phyloP scores from a whole-genome alignment of 2,797 vertebrate species.

The Lacerta bilineata region DNA sequence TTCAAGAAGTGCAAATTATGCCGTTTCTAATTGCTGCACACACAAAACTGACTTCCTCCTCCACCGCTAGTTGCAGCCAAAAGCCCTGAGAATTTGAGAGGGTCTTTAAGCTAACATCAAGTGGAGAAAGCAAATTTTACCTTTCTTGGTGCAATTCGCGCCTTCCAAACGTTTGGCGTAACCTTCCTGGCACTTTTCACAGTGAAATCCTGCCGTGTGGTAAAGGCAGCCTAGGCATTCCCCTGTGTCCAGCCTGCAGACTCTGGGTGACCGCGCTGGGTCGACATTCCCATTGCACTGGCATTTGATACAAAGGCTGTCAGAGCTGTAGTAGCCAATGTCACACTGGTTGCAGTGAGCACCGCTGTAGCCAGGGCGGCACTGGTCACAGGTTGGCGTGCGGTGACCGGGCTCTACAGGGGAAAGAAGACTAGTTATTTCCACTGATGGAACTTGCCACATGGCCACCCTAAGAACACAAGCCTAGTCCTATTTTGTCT shows the following conservation, averaged over 20 bases:
- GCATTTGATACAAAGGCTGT: constrained; percentile 85
- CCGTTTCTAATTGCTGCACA: no score
- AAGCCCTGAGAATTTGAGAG: no score
- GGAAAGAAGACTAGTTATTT: constrained; percentile 16
- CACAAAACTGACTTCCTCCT: no score
- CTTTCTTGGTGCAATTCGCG: constrained; percentile 87
- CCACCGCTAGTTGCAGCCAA: no score
- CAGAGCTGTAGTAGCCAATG: constrained; percentile 85
- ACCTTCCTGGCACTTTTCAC: constrained; percentile 86
- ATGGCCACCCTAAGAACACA: no score
- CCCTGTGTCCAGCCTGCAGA: constrained; percentile 88
- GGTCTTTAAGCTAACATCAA: no score
- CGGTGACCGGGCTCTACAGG: constrained; percentile 79
- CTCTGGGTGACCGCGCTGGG: constrained; percentile 73
- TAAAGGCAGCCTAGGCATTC: constrained; percentile 87
- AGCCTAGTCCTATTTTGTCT: no score
- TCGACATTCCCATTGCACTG: constrained; percentile 90
- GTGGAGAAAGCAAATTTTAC: constrained; percentile 71
- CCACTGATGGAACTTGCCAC: no score
- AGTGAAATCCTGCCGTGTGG: constrained; percentile 85
- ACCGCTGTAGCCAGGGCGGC: constrained; percentile 83
- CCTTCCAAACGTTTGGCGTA: constrained; percentile 79
- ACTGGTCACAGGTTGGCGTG: constrained; percentile 83
- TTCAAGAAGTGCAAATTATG: no score
- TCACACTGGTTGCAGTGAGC: constrained; percentile 84